Percentiles rank a stretch among this genome's conserved stretches.
These are phyloP conservation scores for Chitala chitala DNA, from an alignment of 2,113 vertebrate species.

Conservation along the genomic window DNA sequence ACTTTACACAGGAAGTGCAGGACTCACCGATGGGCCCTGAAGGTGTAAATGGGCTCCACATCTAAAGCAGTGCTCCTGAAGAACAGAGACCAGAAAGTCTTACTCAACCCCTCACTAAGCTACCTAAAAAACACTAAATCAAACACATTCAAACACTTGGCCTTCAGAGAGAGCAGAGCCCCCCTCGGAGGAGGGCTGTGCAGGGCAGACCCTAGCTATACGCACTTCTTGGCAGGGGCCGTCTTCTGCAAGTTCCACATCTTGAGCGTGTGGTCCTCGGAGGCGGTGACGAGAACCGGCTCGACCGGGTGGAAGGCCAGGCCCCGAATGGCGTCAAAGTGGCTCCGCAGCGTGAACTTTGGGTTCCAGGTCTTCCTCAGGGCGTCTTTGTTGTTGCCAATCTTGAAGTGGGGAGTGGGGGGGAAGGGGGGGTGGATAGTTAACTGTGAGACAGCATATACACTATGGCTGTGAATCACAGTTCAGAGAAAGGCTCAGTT, in stretches of 20 bases:
- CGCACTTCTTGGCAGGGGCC: conserved; percentile 91
- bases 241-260: conserved; percentile 99
- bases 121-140: no score
- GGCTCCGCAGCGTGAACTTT: conserved; percentile 95
- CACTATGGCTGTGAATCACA: no score
- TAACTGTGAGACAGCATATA: background rate
- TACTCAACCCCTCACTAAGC: background rate
- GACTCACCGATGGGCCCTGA: conserved; percentile 91
- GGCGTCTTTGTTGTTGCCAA: conserved; percentile 92
- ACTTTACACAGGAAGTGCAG: background rate
- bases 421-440: background rate
- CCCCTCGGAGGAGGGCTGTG: background rate
- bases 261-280: conserved; percentile 96
- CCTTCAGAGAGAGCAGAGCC: no score
- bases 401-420: no score
- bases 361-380: conserved; percentile 98
- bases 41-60: conserved; percentile 97
- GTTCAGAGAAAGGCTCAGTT: no score
- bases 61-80: conserved; percentile 89
- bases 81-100: conserved; percentile 35
- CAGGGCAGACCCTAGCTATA: background rate
- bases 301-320: conserved; percentile 90
- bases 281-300: conserved; percentile 93
- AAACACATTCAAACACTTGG: background rate
- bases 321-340: conserved; percentile 92